Conservation (phyloP, 2,797 vertebrate genomes). For the Mionectes olivaceus region DNA sequence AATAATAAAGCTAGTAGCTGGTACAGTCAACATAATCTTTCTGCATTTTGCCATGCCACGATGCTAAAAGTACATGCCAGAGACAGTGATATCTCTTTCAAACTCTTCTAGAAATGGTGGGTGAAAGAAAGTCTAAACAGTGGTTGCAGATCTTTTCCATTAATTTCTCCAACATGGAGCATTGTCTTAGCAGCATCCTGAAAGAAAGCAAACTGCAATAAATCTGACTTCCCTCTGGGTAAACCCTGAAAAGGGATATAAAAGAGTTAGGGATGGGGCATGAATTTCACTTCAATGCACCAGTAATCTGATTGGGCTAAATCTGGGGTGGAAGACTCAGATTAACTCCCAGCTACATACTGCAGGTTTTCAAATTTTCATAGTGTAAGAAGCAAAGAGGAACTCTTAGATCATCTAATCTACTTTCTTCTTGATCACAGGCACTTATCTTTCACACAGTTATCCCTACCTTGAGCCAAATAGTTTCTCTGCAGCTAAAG, state of each 20-base stretch:
- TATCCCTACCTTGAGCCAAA: slow-evolving; percentile 49
- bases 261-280: background rate
- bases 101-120: background rate
- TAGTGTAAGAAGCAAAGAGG: slow-evolving; percentile 15
- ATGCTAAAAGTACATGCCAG: background rate
- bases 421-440: slow-evolving; percentile 54
- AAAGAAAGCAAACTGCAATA: slow-evolving; percentile 20
- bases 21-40: background rate
- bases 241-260: background rate
- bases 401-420: slow-evolving; percentile 47
- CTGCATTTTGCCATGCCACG: background rate
- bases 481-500: slow-evolving; percentile 45
- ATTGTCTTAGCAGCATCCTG: background rate
- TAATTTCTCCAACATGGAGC: background rate
- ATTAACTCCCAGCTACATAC: slow-evolving; percentile 7
- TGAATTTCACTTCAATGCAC: slow-evolving; percentile 14
- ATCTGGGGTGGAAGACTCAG: slow-evolving; percentile 16
- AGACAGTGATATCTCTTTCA: background rate
- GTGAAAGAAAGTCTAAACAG: background rate
- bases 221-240: background rate
- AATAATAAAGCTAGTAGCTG: background rate
- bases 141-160: background rate
- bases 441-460: slow-evolving; percentile 47
- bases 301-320: slow-evolving; percentile 14
- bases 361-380: slow-evolving; percentile 13